phyloP scores from a whole-genome alignment of 23 tunicate species.

The Styela plicata region DNA sequence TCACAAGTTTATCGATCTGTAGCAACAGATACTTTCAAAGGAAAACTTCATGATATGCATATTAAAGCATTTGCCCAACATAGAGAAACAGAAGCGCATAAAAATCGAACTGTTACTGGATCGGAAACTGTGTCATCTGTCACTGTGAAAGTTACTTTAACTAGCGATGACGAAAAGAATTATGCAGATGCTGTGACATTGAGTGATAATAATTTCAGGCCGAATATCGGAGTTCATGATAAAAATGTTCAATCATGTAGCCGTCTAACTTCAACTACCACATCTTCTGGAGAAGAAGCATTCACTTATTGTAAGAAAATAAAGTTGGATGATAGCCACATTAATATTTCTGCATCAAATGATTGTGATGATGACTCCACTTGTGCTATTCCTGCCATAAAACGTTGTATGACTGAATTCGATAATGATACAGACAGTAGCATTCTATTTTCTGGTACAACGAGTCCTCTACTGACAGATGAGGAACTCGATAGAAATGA shows the following conservation, averaged over 20 bases:
- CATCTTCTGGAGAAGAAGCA: neutral
- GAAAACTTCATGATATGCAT: slow-evolving; percentile 39
- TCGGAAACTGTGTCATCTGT: neutral
- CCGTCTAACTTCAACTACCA: neutral
- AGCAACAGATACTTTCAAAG: neutral
- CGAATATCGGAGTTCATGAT: neutral
- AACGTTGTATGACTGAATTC: neutral
- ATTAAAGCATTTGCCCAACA: neutral
- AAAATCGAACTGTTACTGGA: neutral
- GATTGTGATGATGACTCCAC: neutral
- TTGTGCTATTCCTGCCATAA: neutral
- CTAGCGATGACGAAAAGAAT: neutral
- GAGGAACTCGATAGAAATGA: slow-evolving; percentile 11
- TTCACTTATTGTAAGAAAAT: neutral
- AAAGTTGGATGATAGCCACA: neutral
- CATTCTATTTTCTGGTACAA: neutral
- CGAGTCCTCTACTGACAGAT: slow-evolving; percentile 6
- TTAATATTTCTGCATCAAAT: neutral
- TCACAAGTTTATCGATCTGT: slow-evolving; percentile 30
- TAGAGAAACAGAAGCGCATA: neutral
- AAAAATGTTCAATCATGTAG: neutral
- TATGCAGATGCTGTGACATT: neutral
- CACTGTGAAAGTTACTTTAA: neutral
- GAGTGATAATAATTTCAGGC: neutral
- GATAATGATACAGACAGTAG: neutral